Percentiles rank a stretch among this genome's conserved stretches.
These are phyloP conservation scores for Moxostoma hubbsi DNA, from an alignment of 2,797 vertebrate genomes.

Conservation along the genomic window DNA sequence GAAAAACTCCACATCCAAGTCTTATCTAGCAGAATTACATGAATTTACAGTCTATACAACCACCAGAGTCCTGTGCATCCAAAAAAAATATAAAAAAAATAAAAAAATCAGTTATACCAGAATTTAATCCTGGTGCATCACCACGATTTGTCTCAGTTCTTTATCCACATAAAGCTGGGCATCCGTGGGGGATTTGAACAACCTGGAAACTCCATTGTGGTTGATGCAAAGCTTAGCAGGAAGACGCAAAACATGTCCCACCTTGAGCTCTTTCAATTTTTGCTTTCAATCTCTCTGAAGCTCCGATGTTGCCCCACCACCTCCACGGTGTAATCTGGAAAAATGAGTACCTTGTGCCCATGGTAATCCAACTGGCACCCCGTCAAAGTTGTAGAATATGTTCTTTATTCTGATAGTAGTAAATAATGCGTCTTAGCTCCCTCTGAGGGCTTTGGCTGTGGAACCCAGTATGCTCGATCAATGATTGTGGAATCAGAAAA, in stretches of 20 bases:
- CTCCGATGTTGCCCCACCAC: too few species aligned
- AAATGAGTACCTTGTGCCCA: background rate
- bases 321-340: background rate
- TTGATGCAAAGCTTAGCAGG: background rate
- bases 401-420: background rate
- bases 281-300: background rate
- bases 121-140: too few species aligned
- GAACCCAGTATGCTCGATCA: background rate
- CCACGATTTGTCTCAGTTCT: background rate
- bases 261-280: background rate
- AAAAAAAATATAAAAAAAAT: too few species aligned
- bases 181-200: background rate
- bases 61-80: background rate
- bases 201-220: background rate
- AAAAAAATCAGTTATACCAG: too few species aligned
- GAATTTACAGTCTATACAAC: background rate
- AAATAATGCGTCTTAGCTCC: background rate
- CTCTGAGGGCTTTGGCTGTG: background rate
- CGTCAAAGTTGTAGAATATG: background rate
- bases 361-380: too few species aligned
- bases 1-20: background rate
- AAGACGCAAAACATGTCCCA: background rate
- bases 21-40: background rate
- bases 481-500: background rate
- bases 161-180: background rate